Conservation (phyloP, 2,888 invertebrate genomes). For the Nemotelus nigrinus region DNA sequence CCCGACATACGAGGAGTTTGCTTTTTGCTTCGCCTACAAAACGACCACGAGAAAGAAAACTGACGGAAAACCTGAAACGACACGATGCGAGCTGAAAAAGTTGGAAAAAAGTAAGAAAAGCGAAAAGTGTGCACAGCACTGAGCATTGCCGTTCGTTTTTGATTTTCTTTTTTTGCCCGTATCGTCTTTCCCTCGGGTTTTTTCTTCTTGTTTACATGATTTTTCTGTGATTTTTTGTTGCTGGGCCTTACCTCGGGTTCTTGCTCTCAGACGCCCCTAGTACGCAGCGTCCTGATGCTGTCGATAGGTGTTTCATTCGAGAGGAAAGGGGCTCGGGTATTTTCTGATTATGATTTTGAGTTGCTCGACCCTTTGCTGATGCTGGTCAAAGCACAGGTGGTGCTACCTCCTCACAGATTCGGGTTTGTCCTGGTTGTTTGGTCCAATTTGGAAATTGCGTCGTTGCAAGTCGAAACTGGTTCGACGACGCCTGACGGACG, state of each 20-base stretch:
- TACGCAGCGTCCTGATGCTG: background rate
- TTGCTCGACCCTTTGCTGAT: background rate
- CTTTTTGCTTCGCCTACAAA: no score
- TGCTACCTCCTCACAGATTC: background rate
- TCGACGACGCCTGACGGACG: background rate
- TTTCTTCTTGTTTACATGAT: background rate
- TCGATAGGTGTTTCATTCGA: no score
- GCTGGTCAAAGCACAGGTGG: conserved; percentile 8
- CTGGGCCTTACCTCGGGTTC: conserved; percentile 5
- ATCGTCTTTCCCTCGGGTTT: conserved; percentile 2
- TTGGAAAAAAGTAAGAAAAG: background rate
- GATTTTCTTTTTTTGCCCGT: background rate
- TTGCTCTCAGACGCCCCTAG: background rate
- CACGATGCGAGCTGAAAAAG: conserved; percentile 11
- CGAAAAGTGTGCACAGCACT: conserved; percentile 18
- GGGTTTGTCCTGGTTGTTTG: background rate
- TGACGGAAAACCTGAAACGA: conserved; percentile 28
- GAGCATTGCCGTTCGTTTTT: conserved; percentile 2
- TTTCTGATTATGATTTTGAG: background rate
- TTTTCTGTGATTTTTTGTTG: conserved; percentile 6
- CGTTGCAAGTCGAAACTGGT: conserved; percentile 18
- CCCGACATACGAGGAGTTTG: background rate
- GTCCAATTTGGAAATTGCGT: conserved; percentile 43
- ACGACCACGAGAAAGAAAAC: conserved; percentile 3
- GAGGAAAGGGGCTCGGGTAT: no score